Evolutionary conservation across 2,888 invertebrate species (phyloP).

Genomic region (Heteromurus nitidus): DNA sequence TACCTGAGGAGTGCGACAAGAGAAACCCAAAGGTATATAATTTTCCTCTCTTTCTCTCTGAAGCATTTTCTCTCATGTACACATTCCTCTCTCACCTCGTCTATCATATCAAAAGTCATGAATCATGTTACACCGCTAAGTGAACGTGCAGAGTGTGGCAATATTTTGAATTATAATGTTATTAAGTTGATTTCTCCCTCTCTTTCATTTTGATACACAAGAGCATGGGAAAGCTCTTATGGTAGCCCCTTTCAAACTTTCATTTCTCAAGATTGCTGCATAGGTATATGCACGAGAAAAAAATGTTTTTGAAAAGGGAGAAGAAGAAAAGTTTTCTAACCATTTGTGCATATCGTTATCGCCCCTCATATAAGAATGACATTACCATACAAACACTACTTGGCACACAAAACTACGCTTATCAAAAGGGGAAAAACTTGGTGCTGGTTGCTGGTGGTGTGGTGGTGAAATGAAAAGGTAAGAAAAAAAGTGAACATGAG

Average conservation of each 20-base stretch:
- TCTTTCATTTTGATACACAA: constrained; percentile 33
- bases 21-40: too few relatives aligned
- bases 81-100: constrained; percentile 58
- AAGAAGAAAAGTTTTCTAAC: background rate
- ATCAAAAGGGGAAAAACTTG: too few relatives aligned
- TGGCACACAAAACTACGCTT: too few relatives aligned
- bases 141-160: constrained; percentile 40
- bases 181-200: constrained; percentile 49
- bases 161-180: constrained; percentile 31
- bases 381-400: too few relatives aligned
- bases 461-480: background rate
- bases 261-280: constrained; percentile 17
- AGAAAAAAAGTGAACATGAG: background rate
- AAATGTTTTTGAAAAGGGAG: background rate
- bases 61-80: too few relatives aligned
- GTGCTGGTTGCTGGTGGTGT: too few relatives aligned
- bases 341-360: background rate
- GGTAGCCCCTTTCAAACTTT: constrained; percentile 13
- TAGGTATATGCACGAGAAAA: background rate
- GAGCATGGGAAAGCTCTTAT: constrained; percentile 59
- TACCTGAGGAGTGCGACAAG: too few relatives aligned
- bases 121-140: constrained; percentile 50
- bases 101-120: constrained; percentile 63
- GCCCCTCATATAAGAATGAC: background rate
- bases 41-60: too few relatives aligned